These are phyloP conservation scores for Ectropis grisescens DNA, from an alignment of 1,140 invertebrate genomes.

Conservation along the genomic window DNA sequence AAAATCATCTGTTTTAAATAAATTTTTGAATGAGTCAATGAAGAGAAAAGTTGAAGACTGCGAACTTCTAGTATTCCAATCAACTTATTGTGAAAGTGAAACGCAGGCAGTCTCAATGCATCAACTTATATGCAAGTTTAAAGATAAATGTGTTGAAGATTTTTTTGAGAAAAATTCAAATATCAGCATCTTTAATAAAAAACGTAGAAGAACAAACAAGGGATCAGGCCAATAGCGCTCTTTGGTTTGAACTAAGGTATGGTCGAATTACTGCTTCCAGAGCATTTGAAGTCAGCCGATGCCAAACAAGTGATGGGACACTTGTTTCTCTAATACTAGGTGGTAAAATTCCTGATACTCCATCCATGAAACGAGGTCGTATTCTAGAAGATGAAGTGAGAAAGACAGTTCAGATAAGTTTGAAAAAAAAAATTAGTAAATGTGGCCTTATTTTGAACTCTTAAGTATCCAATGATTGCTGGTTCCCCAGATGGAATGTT, in stretches of 20 bases:
- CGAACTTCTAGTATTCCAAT: constrained; percentile 12
- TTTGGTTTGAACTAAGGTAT: constrained; percentile 6
- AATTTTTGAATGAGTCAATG: constrained; percentile 14
- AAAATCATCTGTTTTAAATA: constrained; percentile 2
- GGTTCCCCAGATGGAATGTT: constrained; percentile 7
- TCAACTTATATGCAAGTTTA: constrained; percentile 8
- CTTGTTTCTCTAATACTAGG: constrained; percentile 26
- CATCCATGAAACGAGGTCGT: constrained; percentile 27
- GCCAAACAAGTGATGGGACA: constrained; percentile 14
- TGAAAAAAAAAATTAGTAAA: constrained; percentile 11
- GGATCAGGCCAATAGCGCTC: background rate
- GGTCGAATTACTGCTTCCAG: constrained; percentile 1
- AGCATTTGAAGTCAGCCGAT: constrained; percentile 5
- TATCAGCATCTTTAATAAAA: background rate
- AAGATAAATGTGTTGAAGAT: constrained; percentile 8
- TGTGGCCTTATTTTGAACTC: constrained; percentile 1
- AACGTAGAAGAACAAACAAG: constrained; percentile 6
- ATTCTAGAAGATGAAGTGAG: constrained; percentile 24
- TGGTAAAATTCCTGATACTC: constrained; percentile 25
- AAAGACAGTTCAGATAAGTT: constrained; percentile 8
- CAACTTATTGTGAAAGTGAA: constrained; percentile 2
- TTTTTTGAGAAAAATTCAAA: constrained; percentile 10
- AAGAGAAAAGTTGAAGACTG: constrained; percentile 17
- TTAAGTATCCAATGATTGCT: constrained; percentile 1
- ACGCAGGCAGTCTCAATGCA: constrained; percentile 8